Conservation (phyloP, 2,113 vertebrate genomes). For the Oophaga pumilio region DNA sequence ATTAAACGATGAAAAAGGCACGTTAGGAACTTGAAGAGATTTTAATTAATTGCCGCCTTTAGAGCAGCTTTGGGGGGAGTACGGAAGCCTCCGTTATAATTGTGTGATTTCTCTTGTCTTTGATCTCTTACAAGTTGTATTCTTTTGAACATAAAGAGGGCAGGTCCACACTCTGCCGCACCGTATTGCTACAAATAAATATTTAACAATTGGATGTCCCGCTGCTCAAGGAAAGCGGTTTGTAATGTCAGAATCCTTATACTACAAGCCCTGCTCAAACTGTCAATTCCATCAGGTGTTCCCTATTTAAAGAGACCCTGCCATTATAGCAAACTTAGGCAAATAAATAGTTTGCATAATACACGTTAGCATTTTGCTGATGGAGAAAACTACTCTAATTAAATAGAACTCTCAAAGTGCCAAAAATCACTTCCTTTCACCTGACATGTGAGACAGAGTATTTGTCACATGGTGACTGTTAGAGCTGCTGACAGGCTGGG, state of each 20-base stretch:
- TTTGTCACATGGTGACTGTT: no score
- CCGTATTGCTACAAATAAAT: constrained; percentile 35
- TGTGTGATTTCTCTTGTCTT: constrained; percentile 48
- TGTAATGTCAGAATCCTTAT: neutral
- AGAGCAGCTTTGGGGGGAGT: constrained; percentile 52
- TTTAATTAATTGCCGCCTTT: constrained; percentile 58
- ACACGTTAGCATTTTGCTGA: neutral
- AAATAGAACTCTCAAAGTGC: no score
- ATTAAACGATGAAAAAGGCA: constrained; percentile 40
- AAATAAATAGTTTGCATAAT: no score
- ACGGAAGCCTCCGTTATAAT: constrained; percentile 38
- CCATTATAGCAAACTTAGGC: neutral
- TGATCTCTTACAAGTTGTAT: constrained; percentile 50
- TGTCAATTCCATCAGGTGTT: neutral
- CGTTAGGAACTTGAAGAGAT: constrained; percentile 57
- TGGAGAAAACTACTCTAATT: neutral
- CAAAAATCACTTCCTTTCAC: no score
- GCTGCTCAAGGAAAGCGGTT: neutral
- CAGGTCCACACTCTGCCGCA: constrained; percentile 29
- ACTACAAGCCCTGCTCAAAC: neutral
- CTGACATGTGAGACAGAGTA: no score
- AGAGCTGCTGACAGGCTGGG: no score
- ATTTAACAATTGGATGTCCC: constrained; percentile 25
- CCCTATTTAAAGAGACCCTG: neutral
- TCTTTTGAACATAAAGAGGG: constrained; percentile 54